Base-by-base conservation (phyloP, 2,113 vertebrate genomes). In the Siniperca chuatsi region DNA sequence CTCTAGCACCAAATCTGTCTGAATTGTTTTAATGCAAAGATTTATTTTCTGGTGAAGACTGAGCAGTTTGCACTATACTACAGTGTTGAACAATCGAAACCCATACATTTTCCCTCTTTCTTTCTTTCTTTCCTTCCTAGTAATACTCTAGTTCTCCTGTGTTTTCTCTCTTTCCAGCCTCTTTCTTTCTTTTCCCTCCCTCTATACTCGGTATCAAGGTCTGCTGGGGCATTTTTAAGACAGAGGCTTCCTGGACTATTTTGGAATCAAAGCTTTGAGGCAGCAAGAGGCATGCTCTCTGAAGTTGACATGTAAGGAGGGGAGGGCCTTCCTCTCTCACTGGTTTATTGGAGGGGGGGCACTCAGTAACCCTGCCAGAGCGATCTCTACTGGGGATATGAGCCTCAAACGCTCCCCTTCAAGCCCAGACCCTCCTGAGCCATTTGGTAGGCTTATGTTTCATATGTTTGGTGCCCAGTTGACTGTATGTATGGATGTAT, bases 231-330 rank as follows among this genome's bases (percentile, higher is more conserved):
- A 92, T 93, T 94, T 69, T 94, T 94, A 94, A 95, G 92, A 94
- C 93, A 94, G 91, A 94, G 92, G 93, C 95, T 94, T 95, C 92
- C 95, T 95, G 92, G 91, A 95, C 94, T 95, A 95, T 96, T 95
- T 95, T 92, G 89, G 93, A 93, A 95, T 96, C 95, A 96, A 96
- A 96, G 96, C 95, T 86, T 91, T 88, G 91, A 94, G 90, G 91
- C 90, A 93, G 91, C 82, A 83, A 92, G 93, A 95, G 93, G 90
- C 94, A 95, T 92, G 93, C 94, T 94, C 92, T 96, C 94, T 95
- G 95, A 96, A 95, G 96, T 93, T 90, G 90, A 94, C 95, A 94
- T 95, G 94, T 93, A 92, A 96, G 90, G 91, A 92, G 90, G 91
- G 90, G 90, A 90, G 92, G 89, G 89, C 74, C 84, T 88, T 91